A percentile compares a stretch with the other conserved stretches of the same genome.
Evolutionary conservation across 2,888 invertebrate species (phyloP).

Genomic region (Drosophila robusta): DNA sequence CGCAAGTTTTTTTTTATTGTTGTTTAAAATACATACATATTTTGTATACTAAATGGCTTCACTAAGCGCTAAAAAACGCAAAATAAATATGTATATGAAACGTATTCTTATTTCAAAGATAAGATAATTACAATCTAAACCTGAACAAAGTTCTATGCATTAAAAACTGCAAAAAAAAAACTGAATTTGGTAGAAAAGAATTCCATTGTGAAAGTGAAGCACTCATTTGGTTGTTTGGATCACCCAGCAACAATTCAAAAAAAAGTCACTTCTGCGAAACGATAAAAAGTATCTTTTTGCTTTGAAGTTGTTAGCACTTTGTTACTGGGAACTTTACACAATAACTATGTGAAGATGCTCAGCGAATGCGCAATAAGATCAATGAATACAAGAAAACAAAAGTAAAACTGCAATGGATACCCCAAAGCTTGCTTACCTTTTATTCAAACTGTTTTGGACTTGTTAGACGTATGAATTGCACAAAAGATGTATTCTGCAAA

Average conservation of each 20-base stretch:
- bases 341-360: constrained; percentile 8
- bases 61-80: constrained; percentile 25
- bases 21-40: constrained; percentile 12
- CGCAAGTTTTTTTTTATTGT: constrained; percentile 25
- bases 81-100: constrained; percentile 15
- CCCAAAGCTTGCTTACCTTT: not conserved
- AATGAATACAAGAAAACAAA: constrained; percentile 7
- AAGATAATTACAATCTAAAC: constrained; percentile 56
- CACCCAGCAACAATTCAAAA: constrained; percentile 2
- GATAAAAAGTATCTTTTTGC: constrained; percentile 35
- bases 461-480: too few relatives aligned
- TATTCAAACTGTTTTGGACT: not conserved
- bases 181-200: constrained; percentile 26
- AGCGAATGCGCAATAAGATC: constrained; percentile 17
- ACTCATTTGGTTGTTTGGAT: constrained; percentile 19
- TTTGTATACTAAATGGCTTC: constrained; percentile 6
- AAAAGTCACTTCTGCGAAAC: constrained; percentile 40
- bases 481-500: too few relatives aligned
- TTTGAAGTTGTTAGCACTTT: constrained; percentile 27
- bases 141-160: constrained; percentile 27
- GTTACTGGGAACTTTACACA: constrained; percentile 15
- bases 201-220: constrained; percentile 40
- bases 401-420: not conserved
- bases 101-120: constrained; percentile 30
- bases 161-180: not conserved